Percentiles rank a stretch among this genome's conserved stretches.
Conservation (phyloP, 2,113 vertebrate genomes). For the Ovibos moschatus region DNA sequence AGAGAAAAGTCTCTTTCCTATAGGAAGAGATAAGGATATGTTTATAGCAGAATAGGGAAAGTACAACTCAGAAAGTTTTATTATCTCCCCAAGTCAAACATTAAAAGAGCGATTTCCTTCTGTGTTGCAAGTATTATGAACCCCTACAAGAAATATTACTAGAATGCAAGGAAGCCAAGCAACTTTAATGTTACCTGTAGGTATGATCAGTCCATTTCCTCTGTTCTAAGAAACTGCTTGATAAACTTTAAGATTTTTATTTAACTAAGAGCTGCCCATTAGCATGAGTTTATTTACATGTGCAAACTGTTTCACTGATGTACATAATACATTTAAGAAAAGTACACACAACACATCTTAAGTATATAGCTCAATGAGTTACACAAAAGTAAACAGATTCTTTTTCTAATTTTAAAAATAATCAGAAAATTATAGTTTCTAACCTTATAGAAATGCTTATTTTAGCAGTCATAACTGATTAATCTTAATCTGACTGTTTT, state of each 20-base stretch:
- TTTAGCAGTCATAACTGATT: background rate
- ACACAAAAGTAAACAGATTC: background rate
- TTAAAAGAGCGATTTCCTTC: conserved; percentile 7
- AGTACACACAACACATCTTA: background rate
- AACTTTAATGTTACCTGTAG: background rate
- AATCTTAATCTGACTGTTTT: background rate
- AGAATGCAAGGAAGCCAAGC: background rate
- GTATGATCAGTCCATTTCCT: background rate
- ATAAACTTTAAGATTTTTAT: conserved; percentile 13
- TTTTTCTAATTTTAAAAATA: background rate
- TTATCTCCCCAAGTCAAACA: conserved; percentile 4
- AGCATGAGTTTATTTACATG: background rate
- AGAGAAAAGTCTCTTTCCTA: background rate
- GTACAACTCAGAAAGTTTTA: conserved; percentile 10
- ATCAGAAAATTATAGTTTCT: background rate
- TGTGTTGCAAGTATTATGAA: background rate
- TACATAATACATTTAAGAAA: background rate
- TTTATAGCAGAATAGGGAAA: background rate
- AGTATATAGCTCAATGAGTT: background rate
- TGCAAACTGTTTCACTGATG: background rate
- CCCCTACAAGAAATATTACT: background rate
- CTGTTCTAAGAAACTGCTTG: background rate
- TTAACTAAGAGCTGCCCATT: background rate
- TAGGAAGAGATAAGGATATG: background rate
- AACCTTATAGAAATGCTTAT: background rate